Conservation (phyloP, 2,888 invertebrate genomes). For the Polyommatus iphigenia region DNA sequence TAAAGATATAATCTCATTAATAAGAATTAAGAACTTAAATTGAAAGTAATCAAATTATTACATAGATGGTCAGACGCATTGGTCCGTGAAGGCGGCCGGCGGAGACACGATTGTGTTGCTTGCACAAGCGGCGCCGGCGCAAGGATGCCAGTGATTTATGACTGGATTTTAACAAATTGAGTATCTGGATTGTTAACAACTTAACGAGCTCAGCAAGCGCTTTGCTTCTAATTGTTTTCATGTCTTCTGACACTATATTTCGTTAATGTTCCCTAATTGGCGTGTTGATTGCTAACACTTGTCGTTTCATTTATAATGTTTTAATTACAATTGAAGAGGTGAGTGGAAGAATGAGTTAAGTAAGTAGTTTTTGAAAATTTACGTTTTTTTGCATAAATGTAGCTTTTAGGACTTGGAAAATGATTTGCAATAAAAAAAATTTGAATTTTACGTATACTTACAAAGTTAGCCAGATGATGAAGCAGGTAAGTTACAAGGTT, state of each 20-base stretch:
- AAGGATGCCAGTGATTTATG: constrained; percentile 43
- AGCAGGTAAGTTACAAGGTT: no score
- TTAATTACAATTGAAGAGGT: constrained; percentile 9
- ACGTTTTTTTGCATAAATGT: no score
- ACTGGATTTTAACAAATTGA: constrained; percentile 35
- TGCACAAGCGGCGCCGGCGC: constrained; percentile 51
- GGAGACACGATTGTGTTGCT: constrained; percentile 53
- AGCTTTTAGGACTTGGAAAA: no score
- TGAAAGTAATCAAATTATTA: constrained; percentile 33
- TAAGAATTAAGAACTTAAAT: constrained; percentile 2
- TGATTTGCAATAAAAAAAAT: no score
- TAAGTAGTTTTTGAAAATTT: no score
- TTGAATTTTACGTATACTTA: no score
- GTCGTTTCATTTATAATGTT: not conserved
- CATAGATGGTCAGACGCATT: constrained; percentile 44
- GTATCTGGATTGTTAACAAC: constrained; percentile 25
- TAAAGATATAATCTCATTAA: not conserved
- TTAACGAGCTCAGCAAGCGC: constrained; percentile 23
- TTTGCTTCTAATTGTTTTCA: constrained; percentile 20
- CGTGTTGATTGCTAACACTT: constrained; percentile 1
- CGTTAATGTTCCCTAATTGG: not conserved
- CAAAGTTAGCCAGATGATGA: no score
- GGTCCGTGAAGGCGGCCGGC: constrained; percentile 62
- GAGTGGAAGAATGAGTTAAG: no score
- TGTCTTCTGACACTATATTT: constrained; percentile 13